Percentiles rank a stretch among this genome's conserved stretches.
Evolutionary conservation across 2,797 vertebrate genomes (phyloP).

Genomic region (Falco cherrug): DNA sequence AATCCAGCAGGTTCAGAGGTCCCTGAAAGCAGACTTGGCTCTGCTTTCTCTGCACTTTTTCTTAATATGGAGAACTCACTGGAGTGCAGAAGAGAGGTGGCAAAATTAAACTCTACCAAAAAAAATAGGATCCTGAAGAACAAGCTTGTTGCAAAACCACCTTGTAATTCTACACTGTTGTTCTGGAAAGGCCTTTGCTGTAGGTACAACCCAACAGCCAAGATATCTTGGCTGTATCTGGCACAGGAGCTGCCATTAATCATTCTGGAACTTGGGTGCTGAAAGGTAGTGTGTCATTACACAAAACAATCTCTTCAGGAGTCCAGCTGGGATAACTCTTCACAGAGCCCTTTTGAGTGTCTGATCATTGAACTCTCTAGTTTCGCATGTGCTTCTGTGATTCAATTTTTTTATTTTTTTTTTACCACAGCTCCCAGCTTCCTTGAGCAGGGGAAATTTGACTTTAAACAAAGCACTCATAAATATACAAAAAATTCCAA

Average conservation of each 20-base stretch:
- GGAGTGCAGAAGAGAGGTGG: neutral
- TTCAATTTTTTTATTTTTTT: neutral
- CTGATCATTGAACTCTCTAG: neutral
- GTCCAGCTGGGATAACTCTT: neutral
- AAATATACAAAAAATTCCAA: neutral
- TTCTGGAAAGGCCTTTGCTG: neutral
- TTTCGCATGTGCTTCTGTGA: neutral
- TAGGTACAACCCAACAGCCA: neutral
- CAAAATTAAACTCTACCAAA: neutral
- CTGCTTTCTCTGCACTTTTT: neutral
- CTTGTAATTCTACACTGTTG: neutral
- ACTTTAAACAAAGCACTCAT: neutral
- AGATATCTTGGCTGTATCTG: neutral
- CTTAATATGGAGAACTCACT: neutral
- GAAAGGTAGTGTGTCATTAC: neutral
- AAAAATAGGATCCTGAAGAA: neutral
- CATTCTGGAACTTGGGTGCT: neutral
- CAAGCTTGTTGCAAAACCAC: neutral
- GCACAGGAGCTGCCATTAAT: neutral
- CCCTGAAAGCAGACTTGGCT: neutral
- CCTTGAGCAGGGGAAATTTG: neutral
- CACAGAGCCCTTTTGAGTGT: neutral
- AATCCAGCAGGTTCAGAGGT: neutral
- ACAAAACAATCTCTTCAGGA: neutral
- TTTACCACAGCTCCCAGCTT: neutral